phyloP scores from a whole-genome alignment of 64 coral and sea anemone genomes.

The Hydrozoanthus tunicans region DNA sequence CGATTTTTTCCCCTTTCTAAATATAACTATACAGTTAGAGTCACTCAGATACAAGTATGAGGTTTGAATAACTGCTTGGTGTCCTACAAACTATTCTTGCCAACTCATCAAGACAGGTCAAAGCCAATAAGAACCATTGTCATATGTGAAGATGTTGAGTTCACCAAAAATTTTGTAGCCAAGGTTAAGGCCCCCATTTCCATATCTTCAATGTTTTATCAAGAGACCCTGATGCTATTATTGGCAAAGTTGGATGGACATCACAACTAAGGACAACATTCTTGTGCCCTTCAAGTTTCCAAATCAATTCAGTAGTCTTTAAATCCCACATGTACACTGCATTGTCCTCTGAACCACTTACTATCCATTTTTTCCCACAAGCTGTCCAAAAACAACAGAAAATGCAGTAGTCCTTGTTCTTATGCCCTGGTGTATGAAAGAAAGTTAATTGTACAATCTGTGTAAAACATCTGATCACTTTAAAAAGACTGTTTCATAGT shows the following conservation, averaged over 20 bases:
- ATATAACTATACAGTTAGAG: too few species aligned
- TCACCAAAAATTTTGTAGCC: too few species aligned
- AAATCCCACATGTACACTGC: slow-evolving; percentile 59
- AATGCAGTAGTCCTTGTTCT: slow-evolving; percentile 74
- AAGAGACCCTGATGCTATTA: slow-evolving; percentile 72
- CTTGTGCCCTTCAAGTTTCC: slow-evolving; percentile 53
- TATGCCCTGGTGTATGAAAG: slow-evolving; percentile 44
- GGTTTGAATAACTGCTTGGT: too few species aligned
- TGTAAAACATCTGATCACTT: neutral
- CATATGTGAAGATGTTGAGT: too few species aligned
- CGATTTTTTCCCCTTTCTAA: too few species aligned
- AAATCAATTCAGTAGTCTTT: slow-evolving; percentile 43
- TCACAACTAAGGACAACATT: slow-evolving; percentile 60
- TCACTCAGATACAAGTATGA: too few species aligned
- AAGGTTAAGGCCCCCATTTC: slow-evolving; percentile 28
- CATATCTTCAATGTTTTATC: slow-evolving; percentile 70
- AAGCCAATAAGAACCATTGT: too few species aligned
- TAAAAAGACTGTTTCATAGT: neutral
- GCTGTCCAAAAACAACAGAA: slow-evolving; percentile 62
- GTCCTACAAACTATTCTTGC: too few species aligned
- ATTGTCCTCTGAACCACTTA: slow-evolving; percentile 77
- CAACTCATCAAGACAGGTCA: too few species aligned
- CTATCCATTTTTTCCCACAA: slow-evolving; percentile 44
- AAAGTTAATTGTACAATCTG: neutral
- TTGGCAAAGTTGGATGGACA: slow-evolving; percentile 46